These are phyloP conservation scores for Galerucella pusilla DNA, from an alignment of 2,888 invertebrate species.

Conservation along the genomic window DNA sequence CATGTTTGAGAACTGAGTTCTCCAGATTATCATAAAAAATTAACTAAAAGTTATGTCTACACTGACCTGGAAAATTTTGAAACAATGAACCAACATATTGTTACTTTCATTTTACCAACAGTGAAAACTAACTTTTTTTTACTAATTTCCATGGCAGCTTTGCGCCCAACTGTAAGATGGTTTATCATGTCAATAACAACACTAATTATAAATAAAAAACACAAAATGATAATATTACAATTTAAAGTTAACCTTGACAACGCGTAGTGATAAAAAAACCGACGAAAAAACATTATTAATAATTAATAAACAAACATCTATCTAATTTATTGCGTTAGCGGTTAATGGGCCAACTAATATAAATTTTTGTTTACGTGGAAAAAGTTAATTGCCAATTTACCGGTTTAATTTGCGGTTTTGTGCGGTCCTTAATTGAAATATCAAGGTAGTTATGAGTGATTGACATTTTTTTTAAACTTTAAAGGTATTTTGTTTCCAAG, in stretches of 20 bases:
- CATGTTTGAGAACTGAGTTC: too few relatives aligned
- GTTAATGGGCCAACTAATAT: not conserved
- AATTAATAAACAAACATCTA: not conserved
- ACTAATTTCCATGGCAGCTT: too few relatives aligned
- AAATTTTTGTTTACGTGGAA: not conserved
- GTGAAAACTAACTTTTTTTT: too few relatives aligned
- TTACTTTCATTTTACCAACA: too few relatives aligned
- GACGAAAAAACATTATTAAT: not conserved
- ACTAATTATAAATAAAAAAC: not conserved
- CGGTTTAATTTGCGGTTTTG: not conserved
- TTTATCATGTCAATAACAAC: too few relatives aligned
- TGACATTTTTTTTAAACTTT: not conserved
- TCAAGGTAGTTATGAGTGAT: not conserved
- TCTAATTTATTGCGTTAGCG: not conserved
- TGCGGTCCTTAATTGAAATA: not conserved
- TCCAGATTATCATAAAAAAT: too few relatives aligned
- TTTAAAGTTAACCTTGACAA: not conserved
- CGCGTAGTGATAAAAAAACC: not conserved
- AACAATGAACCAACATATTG: too few relatives aligned
- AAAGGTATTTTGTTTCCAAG: not conserved
- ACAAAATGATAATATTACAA: not conserved
- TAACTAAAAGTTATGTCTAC: too few relatives aligned
- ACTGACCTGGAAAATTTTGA: too few relatives aligned
- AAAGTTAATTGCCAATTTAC: slow-evolving; percentile 4
- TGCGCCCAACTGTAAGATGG: too few relatives aligned